Evolutionary conservation across 2,113 vertebrate genomes (phyloP).

Genomic region (Vicugna pacos): DNA sequence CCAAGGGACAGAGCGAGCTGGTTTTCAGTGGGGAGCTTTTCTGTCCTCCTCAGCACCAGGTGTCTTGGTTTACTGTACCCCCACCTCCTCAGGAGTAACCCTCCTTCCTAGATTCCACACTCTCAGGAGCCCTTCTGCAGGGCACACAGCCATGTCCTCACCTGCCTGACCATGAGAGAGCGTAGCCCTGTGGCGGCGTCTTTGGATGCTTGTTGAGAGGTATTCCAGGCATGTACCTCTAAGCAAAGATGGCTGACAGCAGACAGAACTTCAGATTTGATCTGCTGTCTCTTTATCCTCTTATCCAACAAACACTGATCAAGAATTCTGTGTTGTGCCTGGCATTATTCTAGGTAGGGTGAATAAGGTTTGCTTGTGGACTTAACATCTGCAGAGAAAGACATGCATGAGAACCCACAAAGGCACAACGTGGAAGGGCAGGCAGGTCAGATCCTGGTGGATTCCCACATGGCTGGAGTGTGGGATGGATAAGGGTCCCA

Average conservation of each 20-base stretch:
- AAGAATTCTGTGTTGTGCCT: neutral
- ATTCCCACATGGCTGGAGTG: neutral
- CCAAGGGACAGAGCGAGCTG: neutral
- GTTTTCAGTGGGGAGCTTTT: neutral
- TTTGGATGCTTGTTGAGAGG: neutral
- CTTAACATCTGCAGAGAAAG: constrained; percentile 5
- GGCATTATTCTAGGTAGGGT: neutral
- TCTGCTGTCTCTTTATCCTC: neutral
- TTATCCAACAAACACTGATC: neutral
- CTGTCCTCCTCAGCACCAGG: neutral
- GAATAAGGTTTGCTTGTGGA: neutral
- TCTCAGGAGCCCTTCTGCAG: neutral
- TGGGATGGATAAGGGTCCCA: no score
- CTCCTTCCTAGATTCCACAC: neutral
- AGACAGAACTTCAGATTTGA: neutral
- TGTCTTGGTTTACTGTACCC: neutral
- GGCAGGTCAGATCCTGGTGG: fast-evolving
- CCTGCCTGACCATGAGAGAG: neutral
- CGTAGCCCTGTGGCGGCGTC: neutral
- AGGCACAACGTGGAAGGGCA: neutral
- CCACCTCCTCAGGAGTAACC: neutral
- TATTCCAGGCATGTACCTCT: neutral
- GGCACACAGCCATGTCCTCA: neutral
- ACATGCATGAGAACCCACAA: neutral
- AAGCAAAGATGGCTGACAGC: neutral